These are phyloP conservation scores for Lymantria dispar DNA, from an alignment of 2,888 invertebrate genomes.

Conservation along the genomic window DNA sequence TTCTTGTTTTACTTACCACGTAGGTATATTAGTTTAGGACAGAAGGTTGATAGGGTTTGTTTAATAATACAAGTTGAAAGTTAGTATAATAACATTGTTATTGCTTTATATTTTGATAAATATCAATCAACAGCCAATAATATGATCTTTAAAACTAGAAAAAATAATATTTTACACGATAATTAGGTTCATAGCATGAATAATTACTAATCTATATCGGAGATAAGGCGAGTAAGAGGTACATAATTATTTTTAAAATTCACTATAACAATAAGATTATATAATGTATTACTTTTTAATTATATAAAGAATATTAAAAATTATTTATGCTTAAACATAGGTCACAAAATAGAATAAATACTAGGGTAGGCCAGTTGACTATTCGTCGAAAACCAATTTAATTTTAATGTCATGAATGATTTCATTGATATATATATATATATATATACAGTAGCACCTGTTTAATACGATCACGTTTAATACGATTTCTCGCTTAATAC, in stretches of 20 bases:
- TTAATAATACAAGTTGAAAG: neutral
- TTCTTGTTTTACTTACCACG: no score
- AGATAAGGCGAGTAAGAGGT: conserved; percentile 21
- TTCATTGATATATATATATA: no score
- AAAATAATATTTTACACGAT: conserved; percentile 28
- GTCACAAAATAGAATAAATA: no score
- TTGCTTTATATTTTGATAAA: conserved; percentile 32
- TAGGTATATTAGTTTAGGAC: no score
- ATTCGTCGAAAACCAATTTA: neutral
- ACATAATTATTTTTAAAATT: conserved; percentile 1
- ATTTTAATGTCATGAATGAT: neutral
- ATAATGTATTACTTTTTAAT: no score
- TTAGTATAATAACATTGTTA: neutral
- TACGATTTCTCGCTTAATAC: no score
- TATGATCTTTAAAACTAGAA: conserved; percentile 39
- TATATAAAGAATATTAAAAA: no score
- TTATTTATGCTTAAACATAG: no score
- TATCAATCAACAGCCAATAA: conserved; percentile 45
- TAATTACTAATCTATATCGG: conserved; percentile 9
- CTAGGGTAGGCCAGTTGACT: no score
- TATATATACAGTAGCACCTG: no score
- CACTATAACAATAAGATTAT: no score
- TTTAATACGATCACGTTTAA: no score
- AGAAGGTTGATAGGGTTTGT: neutral
- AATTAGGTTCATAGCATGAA: conserved; percentile 14